phyloP scores from a whole-genome alignment of 2,888 invertebrate species.

The Meganola albula region DNA sequence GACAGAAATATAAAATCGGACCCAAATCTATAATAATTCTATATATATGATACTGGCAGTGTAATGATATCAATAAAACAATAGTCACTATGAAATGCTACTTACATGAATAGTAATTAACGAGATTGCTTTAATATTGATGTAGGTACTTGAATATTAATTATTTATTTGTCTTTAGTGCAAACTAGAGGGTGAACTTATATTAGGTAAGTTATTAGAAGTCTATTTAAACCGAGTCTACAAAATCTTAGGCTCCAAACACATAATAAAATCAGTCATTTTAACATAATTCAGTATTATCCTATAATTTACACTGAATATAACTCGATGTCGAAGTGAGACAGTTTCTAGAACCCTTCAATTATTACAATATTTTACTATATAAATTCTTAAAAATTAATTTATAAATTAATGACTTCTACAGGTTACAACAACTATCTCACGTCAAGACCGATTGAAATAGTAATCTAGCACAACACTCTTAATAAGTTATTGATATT shows the following conservation, averaged over 20 bases:
- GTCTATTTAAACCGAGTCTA: constrained; percentile 70
- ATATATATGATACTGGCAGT: constrained; percentile 73
- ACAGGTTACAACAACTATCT: constrained; percentile 62
- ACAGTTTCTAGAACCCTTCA: constrained; percentile 58
- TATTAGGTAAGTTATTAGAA: constrained; percentile 57
- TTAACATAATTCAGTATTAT: constrained; percentile 75
- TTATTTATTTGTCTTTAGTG: constrained; percentile 63
- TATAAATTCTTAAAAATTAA: constrained; percentile 73
- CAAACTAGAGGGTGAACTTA: constrained; percentile 74
- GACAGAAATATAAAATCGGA: constrained; percentile 75
- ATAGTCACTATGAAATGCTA: constrained; percentile 60
- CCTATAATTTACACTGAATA: constrained; percentile 75
- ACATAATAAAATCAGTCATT: constrained; percentile 78
- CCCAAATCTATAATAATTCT: constrained; percentile 68
- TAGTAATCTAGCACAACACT: constrained; percentile 76
- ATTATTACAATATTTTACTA: constrained; percentile 66
- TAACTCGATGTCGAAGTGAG: constrained; percentile 69
- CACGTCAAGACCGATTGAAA: constrained; percentile 66
- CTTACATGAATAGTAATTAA: constrained; percentile 73
- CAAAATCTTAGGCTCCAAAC: constrained; percentile 76
- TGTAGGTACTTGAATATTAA: constrained; percentile 55
- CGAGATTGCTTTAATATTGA: constrained; percentile 70
- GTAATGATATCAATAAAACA: constrained; percentile 62
- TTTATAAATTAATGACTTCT: constrained; percentile 76
- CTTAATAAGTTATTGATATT: constrained; percentile 78